Evolutionary conservation across 2,888 invertebrate species (phyloP).

Genomic region (Drosophila colorata): DNA sequence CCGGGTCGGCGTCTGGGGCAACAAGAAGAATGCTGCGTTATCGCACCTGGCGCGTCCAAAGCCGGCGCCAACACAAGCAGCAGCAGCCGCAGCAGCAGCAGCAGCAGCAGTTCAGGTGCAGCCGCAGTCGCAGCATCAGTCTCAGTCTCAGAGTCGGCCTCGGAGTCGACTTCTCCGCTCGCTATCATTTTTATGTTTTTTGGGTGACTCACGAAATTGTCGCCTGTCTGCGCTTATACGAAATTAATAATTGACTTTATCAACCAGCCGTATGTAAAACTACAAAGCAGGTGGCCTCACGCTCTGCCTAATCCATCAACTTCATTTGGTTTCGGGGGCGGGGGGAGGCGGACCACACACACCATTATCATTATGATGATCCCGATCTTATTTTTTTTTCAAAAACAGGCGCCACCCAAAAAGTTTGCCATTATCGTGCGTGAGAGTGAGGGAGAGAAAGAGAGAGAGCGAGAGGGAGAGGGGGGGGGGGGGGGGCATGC

Average conservation of each 20-base stretch:
- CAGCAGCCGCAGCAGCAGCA: constrained; percentile 39
- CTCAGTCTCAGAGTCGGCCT: constrained; percentile 3
- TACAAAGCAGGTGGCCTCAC: constrained; percentile 57
- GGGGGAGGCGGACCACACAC: constrained; percentile 65
- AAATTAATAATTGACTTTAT: constrained; percentile 80
- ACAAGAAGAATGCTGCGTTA: constrained; percentile 74
- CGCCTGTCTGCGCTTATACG: constrained; percentile 50
- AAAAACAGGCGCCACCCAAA: constrained; percentile 65
- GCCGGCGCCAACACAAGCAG: constrained; percentile 68
- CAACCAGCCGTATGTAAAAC: constrained; percentile 52
- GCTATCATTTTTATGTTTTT: constrained; percentile 64
- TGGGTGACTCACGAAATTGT: constrained; percentile 71
- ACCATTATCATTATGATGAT: constrained; percentile 35
- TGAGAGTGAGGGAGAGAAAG: not conserved
- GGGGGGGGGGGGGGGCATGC: too few relatives aligned
- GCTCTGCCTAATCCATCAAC: constrained; percentile 65
- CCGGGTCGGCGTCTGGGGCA: constrained; percentile 61
- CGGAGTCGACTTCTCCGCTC: constrained; percentile 14
- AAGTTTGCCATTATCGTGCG: constrained; percentile 68
- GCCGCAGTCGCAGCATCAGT: constrained; percentile 22
- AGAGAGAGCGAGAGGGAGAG: not conserved
- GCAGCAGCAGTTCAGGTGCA: constrained; percentile 59
- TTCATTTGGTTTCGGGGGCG: constrained; percentile 10
- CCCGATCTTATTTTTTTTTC: constrained; percentile 43
- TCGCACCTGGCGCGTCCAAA: constrained; percentile 74